Evolutionary conservation across 2,797 vertebrate genomes (phyloP).

Genomic region (Tiaroga cobitis): DNA sequence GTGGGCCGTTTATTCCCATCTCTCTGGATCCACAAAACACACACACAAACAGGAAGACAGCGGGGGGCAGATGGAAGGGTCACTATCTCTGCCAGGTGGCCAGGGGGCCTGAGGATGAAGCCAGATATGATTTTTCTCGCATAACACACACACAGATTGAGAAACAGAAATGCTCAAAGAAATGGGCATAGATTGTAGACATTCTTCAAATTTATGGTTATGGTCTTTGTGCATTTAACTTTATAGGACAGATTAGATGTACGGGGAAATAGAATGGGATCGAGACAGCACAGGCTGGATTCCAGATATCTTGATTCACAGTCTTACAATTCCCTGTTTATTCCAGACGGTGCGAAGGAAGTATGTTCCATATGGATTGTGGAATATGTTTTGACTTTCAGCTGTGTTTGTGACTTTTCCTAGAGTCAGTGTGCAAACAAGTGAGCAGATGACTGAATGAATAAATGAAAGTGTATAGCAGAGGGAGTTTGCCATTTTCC

Average conservation of each 20-base stretch:
- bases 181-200: constrained; percentile 21
- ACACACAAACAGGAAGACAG: constrained; percentile 62
- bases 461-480: constrained; percentile 34
- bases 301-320: constrained; percentile 22
- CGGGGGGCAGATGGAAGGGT: constrained; percentile 81
- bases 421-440: constrained; percentile 35
- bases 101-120: constrained; percentile 68
- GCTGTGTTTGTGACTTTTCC: constrained; percentile 34
- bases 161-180: constrained; percentile 16
- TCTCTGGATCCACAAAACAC: constrained; percentile 68
- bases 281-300: not conserved
- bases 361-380: constrained; percentile 42
- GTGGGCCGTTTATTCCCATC: constrained; percentile 66
- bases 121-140: constrained; percentile 63
- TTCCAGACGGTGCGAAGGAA: constrained; percentile 23
- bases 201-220: constrained; percentile 18
- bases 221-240: constrained; percentile 8
- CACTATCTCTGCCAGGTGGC: constrained; percentile 74
- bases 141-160: constrained; percentile 42
- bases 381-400: constrained; percentile 31
- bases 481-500: constrained; percentile 12
- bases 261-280: constrained; percentile 26
- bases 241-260: constrained; percentile 13
- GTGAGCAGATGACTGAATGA: constrained; percentile 19
- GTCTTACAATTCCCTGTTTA: constrained; percentile 21